phyloP scores from a whole-genome alignment of 2,888 invertebrate genomes.

The Zonitis immaculata region DNA sequence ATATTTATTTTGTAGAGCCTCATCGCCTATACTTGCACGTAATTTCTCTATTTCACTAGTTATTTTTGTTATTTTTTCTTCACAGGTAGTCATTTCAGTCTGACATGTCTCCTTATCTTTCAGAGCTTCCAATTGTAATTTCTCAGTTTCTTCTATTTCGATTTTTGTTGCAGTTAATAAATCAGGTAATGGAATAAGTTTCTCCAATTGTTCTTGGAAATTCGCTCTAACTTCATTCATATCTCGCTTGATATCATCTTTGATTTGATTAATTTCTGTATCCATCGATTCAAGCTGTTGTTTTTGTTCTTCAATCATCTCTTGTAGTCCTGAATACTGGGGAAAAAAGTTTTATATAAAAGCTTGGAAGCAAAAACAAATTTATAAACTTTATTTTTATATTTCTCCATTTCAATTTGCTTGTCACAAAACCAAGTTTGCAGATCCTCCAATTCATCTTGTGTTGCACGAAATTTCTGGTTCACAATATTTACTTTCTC shows the following conservation, averaged over 20 bases:
- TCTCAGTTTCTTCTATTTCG: slow-evolving; percentile 64
- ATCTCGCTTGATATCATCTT: slow-evolving; percentile 67
- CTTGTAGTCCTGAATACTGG: slow-evolving; percentile 61
- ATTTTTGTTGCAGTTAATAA: slow-evolving; percentile 64
- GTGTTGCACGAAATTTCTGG: slow-evolving; percentile 54
- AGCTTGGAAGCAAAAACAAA: not conserved
- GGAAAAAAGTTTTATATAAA: slow-evolving; percentile 10
- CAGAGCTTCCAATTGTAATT: slow-evolving; percentile 61
- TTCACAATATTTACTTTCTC: slow-evolving; percentile 53
- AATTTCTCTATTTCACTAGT: slow-evolving; percentile 52
- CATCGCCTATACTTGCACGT: slow-evolving; percentile 51
- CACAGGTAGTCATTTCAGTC: slow-evolving; percentile 59
- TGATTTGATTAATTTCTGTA: slow-evolving; percentile 65
- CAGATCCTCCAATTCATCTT: slow-evolving; percentile 59
- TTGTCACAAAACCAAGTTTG: slow-evolving; percentile 60
- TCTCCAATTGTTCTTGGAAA: slow-evolving; percentile 68
- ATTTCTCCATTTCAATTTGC: slow-evolving; percentile 63
- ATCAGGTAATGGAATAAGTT: slow-evolving; percentile 64
- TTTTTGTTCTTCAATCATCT: slow-evolving; percentile 65
- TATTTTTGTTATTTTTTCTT: slow-evolving; percentile 47
- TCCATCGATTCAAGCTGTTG: slow-evolving; percentile 67
- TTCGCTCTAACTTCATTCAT: slow-evolving; percentile 65
- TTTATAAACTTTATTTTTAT: slow-evolving; percentile 56
- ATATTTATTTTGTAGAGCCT: slow-evolving; percentile 41
- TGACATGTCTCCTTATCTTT: slow-evolving; percentile 62